phyloP scores from a whole-genome alignment of 2,797 vertebrate species.

The Selene dorsalis region DNA sequence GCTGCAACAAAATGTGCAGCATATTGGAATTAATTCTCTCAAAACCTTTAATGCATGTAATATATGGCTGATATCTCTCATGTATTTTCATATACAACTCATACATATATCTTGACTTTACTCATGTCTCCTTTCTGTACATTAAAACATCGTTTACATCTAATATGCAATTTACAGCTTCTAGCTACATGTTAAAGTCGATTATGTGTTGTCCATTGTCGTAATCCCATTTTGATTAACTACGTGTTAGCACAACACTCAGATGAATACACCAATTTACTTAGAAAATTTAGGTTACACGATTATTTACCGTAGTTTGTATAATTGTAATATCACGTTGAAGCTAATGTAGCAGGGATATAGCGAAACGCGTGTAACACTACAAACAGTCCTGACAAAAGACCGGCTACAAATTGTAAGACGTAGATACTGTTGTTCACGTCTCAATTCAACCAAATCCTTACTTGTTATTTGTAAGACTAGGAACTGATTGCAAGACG shows the following conservation, averaged over 20 bases:
- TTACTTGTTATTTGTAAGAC: fast-evolving
- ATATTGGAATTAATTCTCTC: too few species aligned
- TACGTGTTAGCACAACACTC: neutral
- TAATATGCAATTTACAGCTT: too few species aligned
- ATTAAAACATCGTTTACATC: too few species aligned
- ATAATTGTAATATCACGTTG: neutral
- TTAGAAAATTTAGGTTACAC: neutral
- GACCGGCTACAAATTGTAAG: neutral
- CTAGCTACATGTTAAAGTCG: too few species aligned
- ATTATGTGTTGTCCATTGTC: too few species aligned
- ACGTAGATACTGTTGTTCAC: neutral
- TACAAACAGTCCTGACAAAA: neutral
- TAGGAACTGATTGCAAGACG: fast-evolving
- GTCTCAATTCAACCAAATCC: fast-evolving
- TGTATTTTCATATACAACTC: too few species aligned
- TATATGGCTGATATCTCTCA: neutral
- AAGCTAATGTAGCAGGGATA: neutral
- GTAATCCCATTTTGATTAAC: too few species aligned
- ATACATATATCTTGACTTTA: too few species aligned
- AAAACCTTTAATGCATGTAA: neutral
- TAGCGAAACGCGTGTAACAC: neutral
- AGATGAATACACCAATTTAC: neutral
- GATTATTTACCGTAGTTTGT: neutral
- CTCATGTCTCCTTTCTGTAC: too few species aligned
- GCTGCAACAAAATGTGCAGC: neutral